Conservation (phyloP, 2,888 invertebrate species). For the Empis livida region DNA sequence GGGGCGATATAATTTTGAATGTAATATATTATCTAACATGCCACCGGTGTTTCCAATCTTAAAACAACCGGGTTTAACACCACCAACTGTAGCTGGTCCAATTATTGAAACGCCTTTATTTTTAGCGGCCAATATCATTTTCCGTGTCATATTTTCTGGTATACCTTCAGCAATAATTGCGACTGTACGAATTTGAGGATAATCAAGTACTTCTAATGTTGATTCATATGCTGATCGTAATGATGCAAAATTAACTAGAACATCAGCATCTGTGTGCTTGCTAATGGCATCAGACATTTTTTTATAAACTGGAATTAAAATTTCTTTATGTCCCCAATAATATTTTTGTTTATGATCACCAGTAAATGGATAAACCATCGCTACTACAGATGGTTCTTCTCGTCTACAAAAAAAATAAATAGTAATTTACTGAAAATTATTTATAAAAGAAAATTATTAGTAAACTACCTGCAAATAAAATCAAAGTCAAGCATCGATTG, state of each 20-base stretch:
- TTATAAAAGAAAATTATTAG: background rate
- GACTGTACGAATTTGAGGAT: constrained; percentile 87
- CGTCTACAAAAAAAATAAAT: constrained; percentile 62
- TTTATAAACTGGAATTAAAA: constrained; percentile 87
- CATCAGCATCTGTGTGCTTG: constrained; percentile 89
- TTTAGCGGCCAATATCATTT: constrained; percentile 73
- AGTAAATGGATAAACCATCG: constrained; percentile 95
- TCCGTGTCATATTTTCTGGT: constrained; percentile 95
- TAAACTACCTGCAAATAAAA: constrained; percentile 34
- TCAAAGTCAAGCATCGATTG: constrained; percentile 45
- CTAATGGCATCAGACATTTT: constrained; percentile 93
- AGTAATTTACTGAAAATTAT: background rate
- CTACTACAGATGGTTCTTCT: constrained; percentile 85
- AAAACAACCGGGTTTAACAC: constrained; percentile 96
- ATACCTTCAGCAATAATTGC: constrained; percentile 99
- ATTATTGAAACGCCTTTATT: constrained; percentile 76
- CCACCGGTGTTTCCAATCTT: constrained; percentile 99
- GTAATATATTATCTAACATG: constrained; percentile 98
- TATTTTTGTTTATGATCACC: constrained; percentile 99
- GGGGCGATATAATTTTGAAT: constrained; percentile 91
- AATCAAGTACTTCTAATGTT: constrained; percentile 86
- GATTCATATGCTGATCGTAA: constrained; percentile 95
- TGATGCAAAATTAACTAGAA: constrained; percentile 95
- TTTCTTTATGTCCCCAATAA: constrained; percentile 98
- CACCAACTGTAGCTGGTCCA: constrained; percentile 93